Evolutionary conservation across 2,113 vertebrate genomes (phyloP).

Genomic region (Prietella phreatophila): DNA sequence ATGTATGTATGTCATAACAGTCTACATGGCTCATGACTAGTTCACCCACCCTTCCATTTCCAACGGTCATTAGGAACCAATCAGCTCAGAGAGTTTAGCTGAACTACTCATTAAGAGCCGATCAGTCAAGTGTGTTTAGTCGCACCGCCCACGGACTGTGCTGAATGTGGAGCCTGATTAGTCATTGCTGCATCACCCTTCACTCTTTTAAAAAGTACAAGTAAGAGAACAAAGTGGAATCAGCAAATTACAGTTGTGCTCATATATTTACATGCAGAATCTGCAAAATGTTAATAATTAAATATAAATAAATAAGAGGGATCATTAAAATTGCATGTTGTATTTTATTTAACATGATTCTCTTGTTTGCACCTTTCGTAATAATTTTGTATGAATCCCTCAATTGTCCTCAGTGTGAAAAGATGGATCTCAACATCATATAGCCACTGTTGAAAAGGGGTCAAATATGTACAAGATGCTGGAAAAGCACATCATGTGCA

Average conservation of each 20-base stretch:
- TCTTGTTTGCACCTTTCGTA: too few species aligned
- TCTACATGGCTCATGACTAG: constrained; percentile 8
- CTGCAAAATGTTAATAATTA: too few species aligned
- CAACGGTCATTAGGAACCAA: constrained; percentile 40
- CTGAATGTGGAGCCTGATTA: constrained; percentile 38
- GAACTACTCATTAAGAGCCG: constrained; percentile 46
- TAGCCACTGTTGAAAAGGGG: too few species aligned
- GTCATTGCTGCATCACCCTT: constrained; percentile 6
- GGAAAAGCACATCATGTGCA: too few species aligned
- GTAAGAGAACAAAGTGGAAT: background rate
- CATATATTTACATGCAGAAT: too few species aligned
- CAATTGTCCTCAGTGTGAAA: too few species aligned
- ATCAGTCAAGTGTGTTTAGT: constrained; percentile 40
- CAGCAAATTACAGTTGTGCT: background rate
- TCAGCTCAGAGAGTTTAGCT: constrained; percentile 40
- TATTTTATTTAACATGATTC: too few species aligned
- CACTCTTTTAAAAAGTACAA: background rate
- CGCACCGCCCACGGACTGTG: constrained; percentile 30
- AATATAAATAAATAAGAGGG: too few species aligned
- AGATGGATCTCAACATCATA: too few species aligned
- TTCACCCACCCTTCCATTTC: constrained; percentile 11
- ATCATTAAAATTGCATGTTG: too few species aligned
- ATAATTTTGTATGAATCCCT: too few species aligned
- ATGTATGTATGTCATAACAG: constrained; percentile 27
- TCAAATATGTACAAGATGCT: too few species aligned